Conservation (phyloP, 2,888 invertebrate genomes). For the Lithosia quadra region DNA sequence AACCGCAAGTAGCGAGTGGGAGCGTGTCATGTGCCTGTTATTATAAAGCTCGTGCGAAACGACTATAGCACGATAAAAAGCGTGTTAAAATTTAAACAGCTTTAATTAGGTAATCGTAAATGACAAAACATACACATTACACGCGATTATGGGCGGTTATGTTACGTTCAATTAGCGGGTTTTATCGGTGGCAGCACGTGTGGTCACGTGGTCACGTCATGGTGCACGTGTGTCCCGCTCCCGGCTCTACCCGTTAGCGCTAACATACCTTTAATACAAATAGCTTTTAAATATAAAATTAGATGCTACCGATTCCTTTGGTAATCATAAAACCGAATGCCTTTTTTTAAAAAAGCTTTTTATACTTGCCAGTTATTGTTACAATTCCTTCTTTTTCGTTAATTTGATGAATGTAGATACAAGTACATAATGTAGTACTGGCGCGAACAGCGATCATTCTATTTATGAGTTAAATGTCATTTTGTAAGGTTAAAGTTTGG, state of each 20-base stretch:
- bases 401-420: conserved; percentile 46
- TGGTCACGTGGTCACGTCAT: conserved; percentile 62
- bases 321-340: conserved; percentile 59
- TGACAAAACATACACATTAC: conserved; percentile 60
- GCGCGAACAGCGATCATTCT: conserved; percentile 37
- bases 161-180: conserved; percentile 65
- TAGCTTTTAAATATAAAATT: conserved; percentile 67
- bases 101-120: conserved; percentile 70
- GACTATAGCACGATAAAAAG: conserved; percentile 59
- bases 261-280: conserved; percentile 67
- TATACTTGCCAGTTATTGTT: conserved; percentile 35
- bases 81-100: conserved; percentile 63
- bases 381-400: conserved; percentile 38
- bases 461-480: conserved; percentile 36
- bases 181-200: conserved; percentile 55
- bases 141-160: conserved; percentile 56
- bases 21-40: conserved; percentile 62
- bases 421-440: conserved; percentile 41
- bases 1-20: conserved; percentile 36
- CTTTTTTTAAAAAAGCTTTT: conserved; percentile 31
- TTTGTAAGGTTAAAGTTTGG: conserved; percentile 39
- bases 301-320: conserved; percentile 56
- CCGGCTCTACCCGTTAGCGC: conserved; percentile 33
- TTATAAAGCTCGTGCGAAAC: conserved; percentile 52
- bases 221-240: conserved; percentile 54